These are phyloP conservation scores for Littorina saxatilis DNA, from an alignment of 1,140 invertebrate species.

Conservation along the genomic window DNA sequence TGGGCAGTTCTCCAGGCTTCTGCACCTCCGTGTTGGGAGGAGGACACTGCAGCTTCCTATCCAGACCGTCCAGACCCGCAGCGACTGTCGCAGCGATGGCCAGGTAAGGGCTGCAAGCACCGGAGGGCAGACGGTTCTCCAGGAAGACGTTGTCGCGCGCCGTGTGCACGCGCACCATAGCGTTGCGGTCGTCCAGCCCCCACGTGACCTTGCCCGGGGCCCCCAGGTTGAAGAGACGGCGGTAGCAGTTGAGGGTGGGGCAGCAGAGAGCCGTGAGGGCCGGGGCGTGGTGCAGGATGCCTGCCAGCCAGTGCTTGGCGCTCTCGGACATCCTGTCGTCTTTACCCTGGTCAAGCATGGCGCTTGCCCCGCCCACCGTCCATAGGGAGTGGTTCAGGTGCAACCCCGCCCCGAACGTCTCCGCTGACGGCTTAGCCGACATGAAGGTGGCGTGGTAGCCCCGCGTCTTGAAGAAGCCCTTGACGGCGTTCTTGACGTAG, in stretches of 20 bases:
- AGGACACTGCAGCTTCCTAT: conserved; percentile 24
- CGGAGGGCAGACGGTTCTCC: conserved; percentile 34
- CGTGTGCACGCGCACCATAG: conserved; percentile 22
- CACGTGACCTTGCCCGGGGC: conserved; percentile 41
- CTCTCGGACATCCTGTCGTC: conserved; percentile 20
- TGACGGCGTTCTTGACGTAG: conserved; percentile 37
- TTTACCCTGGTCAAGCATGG: neutral
- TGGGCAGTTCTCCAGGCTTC: neutral
- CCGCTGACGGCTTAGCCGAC: conserved; percentile 34
- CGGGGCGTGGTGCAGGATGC: conserved; percentile 27
- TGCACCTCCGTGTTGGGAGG: too few relatives aligned
- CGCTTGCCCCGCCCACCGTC: conserved; percentile 3
- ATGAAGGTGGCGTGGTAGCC: conserved; percentile 50
- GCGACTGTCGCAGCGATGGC: conserved; percentile 35
- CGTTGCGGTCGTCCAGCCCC: conserved; percentile 42
- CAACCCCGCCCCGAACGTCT: conserved; percentile 33
- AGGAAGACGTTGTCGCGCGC: conserved; percentile 32
- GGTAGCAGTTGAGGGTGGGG: conserved; percentile 46
- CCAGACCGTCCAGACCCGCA: conserved; percentile 34
- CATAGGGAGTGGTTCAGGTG: conserved; percentile 55
- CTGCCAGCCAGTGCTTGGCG: conserved; percentile 31
- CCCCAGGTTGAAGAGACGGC: conserved; percentile 34
- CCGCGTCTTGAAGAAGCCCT: neutral
- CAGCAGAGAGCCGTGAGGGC: conserved; percentile 37
- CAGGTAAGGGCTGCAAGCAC: conserved; percentile 32